Conservation (phyloP, 1,140 invertebrate genomes). For the Lepidotrigona ventralis region DNA sequence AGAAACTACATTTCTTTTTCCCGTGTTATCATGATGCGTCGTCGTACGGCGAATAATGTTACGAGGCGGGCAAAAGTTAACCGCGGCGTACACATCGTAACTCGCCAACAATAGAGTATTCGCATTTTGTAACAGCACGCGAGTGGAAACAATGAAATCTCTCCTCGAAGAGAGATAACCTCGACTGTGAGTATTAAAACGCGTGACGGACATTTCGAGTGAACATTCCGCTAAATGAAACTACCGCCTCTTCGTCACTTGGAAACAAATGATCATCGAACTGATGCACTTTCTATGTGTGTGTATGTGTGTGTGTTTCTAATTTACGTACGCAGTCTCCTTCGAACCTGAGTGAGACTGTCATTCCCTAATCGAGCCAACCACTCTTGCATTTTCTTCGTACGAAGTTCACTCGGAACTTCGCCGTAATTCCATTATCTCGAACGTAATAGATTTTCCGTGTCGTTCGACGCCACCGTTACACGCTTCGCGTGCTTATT, state of each 20-base stretch:
- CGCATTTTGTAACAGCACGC: background rate
- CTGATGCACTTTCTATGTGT: background rate
- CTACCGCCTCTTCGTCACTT: background rate
- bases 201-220: background rate
- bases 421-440: background rate
- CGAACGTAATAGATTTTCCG: background rate
- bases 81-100: background rate
- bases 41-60: background rate
- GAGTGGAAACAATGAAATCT: background rate
- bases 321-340: background rate
- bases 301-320: background rate
- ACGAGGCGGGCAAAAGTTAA: background rate
- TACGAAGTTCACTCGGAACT: no score
- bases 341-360: background rate
- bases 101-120: background rate
- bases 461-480: background rate
- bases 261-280: background rate
- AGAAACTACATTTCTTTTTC: background rate
- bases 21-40: background rate
- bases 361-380: background rate
- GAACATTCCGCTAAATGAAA: background rate
- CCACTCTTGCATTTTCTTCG: background rate
- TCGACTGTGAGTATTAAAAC: background rate
- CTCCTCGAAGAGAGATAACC: background rate
- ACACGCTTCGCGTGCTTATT: background rate